These are phyloP conservation scores for Malurus elegans DNA, from an alignment of 2,113 vertebrate genomes.

Conservation along the genomic window DNA sequence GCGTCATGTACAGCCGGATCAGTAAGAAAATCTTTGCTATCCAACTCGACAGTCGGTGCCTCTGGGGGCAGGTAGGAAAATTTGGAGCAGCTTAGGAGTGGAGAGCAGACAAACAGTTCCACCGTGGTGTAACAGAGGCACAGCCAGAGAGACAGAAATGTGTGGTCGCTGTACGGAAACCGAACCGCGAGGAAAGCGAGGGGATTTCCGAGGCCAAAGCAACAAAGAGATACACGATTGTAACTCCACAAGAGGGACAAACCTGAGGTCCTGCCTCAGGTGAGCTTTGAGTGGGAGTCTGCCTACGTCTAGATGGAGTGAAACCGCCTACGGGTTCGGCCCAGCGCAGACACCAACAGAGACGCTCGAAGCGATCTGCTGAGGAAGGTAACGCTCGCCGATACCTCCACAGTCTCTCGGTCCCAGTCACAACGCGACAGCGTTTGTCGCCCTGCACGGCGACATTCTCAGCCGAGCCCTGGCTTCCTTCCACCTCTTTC, in stretches of 20 bases:
- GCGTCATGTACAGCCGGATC: background rate
- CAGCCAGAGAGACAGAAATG: conserved; percentile 16
- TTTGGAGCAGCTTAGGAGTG: conserved; percentile 26
- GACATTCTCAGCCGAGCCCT: background rate
- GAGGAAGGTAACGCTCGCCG: background rate
- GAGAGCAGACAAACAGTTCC: conserved; percentile 2
- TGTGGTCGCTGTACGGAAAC: background rate
- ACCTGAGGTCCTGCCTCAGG: conserved; percentile 62
- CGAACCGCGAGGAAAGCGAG: background rate
- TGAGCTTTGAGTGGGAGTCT: conserved; percentile 16
- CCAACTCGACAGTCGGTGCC: conserved; percentile 16
- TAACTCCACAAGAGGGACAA: conserved; percentile 52
- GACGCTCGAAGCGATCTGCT: background rate
- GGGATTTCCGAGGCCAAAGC: conserved; percentile 16
- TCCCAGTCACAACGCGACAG: background rate
- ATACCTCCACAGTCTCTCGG: background rate
- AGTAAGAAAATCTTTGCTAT: conserved; percentile 30
- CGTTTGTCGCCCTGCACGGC: background rate
- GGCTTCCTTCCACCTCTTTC: background rate
- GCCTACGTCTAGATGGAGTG: background rate
- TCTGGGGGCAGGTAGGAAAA: background rate
- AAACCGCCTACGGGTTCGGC: background rate
- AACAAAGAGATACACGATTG: conserved; percentile 29
- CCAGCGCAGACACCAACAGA: background rate
- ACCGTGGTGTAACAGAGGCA: background rate